Evolutionary conservation across 2,888 invertebrate genomes (phyloP), one percentile per base, ranked within the genome.

Genomic region (Drosophila bunnanda): DNA sequence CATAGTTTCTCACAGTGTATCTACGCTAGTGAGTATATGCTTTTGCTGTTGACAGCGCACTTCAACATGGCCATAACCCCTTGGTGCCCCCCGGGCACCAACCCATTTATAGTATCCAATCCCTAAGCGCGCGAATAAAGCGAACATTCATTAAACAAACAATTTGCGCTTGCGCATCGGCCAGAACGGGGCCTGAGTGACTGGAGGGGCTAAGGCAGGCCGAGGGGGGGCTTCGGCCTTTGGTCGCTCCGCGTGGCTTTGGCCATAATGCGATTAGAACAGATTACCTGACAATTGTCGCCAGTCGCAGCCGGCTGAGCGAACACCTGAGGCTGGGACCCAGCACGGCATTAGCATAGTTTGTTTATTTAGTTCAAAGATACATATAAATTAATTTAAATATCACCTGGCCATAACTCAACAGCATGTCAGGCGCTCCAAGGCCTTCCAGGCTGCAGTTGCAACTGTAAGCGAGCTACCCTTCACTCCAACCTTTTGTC

Each of bases 241-340:
- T 41, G 36, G 62, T 43, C 52, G 67, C 17, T 55, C 43, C 32
- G 28, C 52, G 44, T 52, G 57, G 60, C 67, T 67, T 48, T 59
- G n/a, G 82, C 66, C 77, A 80, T 89, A 89, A 89, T 90, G 89
- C 90, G 90, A 89, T 89, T 90, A 89, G 87, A 82, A 84, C 79
- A 88, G 89, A 86, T 90, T 89, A 90, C 70, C 80, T 68, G 82
- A 80, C 77, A 82, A 85, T 82, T 85, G 88, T 80, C 74, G 82
- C 74, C 84, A 68, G 65, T 34, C 39, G 25, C 30, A 15, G 39
- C 13, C 57, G 54, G 38, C 59, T 57, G 38, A 4, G 17, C 38
- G 85, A 78, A 83, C 83, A 84, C 83, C 83, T 84, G 83, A 86
- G 80, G 62, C 43, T 70, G 10, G 30, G 53, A 48, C 48, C 48